These are phyloP conservation scores for Plectus sambesii DNA, from an alignment of 1,140 invertebrate genomes.

Conservation along the genomic window DNA sequence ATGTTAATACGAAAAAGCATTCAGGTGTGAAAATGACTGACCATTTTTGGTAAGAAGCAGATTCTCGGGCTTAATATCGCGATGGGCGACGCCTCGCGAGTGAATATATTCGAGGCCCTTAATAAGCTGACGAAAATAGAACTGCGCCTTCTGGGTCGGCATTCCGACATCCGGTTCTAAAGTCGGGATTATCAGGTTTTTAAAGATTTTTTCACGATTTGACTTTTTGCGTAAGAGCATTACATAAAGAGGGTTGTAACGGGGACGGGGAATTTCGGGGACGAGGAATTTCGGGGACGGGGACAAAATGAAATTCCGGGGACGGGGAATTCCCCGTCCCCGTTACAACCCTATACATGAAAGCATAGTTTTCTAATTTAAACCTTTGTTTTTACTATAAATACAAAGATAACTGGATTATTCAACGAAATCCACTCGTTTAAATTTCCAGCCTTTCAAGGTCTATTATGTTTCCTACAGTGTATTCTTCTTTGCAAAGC, in stretches of 20 bases:
- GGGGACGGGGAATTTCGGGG: conserved; percentile 6
- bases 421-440: too few relatives aligned
- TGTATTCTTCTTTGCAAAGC: too few relatives aligned
- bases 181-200: conserved; percentile 20
- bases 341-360: too few relatives aligned
- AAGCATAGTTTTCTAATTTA: too few relatives aligned
- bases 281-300: too few relatives aligned
- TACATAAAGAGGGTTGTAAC: not conserved
- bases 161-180: conserved; percentile 87
- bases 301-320: too few relatives aligned
- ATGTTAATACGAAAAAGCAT: not conserved
- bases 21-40: conserved; percentile 29
- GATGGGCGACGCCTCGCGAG: conserved; percentile 45
- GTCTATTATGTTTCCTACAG: too few relatives aligned
- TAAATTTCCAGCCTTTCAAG: too few relatives aligned
- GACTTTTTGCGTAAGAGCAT: conserved; percentile 14
- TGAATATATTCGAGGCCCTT: conserved; percentile 47
- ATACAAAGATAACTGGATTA: too few relatives aligned
- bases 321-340: too few relatives aligned
- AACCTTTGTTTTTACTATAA: too few relatives aligned
- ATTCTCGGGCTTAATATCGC: conserved; percentile 57
- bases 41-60: conserved; percentile 67
- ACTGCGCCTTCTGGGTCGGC: conserved; percentile 64
- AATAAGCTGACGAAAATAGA: conserved; percentile 75
- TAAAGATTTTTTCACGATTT: conserved; percentile 6